Percentiles rank a stretch among this genome's conserved stretches.
These are phyloP conservation scores for Drosophila infuscata DNA, from an alignment of 2,888 invertebrate genomes.

Conservation along the genomic window DNA sequence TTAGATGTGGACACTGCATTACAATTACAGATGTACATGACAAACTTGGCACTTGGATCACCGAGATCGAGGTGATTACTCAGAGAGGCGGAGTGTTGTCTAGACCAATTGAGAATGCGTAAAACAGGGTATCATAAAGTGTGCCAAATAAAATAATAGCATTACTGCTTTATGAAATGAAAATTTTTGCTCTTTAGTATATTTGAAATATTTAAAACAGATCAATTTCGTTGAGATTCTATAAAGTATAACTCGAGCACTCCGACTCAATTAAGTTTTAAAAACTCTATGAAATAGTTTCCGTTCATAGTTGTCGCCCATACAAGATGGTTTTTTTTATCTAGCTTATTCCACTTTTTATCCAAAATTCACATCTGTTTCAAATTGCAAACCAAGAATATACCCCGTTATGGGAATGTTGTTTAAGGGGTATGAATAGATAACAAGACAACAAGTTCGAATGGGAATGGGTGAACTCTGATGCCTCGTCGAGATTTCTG, in stretches of 20 bases:
- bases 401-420: neutral
- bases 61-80: neutral
- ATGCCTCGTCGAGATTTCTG: slow-evolving; percentile 19
- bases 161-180: neutral
- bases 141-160: neutral
- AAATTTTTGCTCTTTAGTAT: neutral
- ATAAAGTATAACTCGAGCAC: neutral
- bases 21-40: neutral
- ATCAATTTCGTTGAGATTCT: neutral
- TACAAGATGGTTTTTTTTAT: neutral
- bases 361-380: neutral
- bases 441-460: neutral
- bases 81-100: neutral
- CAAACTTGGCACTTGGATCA: neutral
- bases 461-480: neutral
- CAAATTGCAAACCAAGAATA: neutral
- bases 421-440: neutral
- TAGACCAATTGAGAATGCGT: neutral
- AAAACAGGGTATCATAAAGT: neutral
- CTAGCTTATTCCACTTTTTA: neutral
- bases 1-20: neutral
- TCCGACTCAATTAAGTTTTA: neutral
- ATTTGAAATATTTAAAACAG: neutral
- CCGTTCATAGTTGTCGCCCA: neutral
- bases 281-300: neutral